Evolutionary conservation across 1,140 invertebrate genomes (phyloP), one percentile per base, ranked within the genome.

Genomic region (Polyergus mexicanus): DNA sequence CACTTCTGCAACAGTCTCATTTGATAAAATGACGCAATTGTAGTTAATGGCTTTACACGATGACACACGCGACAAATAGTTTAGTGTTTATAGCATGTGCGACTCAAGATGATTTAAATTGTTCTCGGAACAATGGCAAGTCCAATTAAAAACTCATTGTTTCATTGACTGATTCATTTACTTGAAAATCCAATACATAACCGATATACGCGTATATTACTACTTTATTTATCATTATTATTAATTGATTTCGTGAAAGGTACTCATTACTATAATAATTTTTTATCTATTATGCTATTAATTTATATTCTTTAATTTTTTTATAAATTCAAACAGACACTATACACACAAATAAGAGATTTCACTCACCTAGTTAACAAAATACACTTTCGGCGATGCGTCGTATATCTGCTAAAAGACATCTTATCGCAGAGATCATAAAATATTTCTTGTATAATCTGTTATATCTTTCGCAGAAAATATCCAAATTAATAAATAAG

Each of bases 401-500:
- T 81, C 28, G 88, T 71, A 56, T 91, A 87, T 86, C 88, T 90
- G 47, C 90, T 92, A 19, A 93, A 80, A 63, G 91, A 88, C 91
- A 93, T 92, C n/a, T 74, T 72, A n/a, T 44, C 4, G 3, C 25
- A 16, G 3, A 16, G 10, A 16, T 65, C 60, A 65, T 74, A 35
- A 69, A 58, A 68, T 85, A 54, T 54, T 11, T 25, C 28, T 22
- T 22, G 32, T 35, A 32, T 35, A 28, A 35, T 32, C n/a, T 19
- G 35, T 35, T 8, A 35, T 32, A 3, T 74, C 13, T 58, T 25
- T 54, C 35, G 38, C n/a, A 11, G 22, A 41, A 41, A 32, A 41
- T 60, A 5, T 38, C 32, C n/a, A 22, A 75, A 35, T 74, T 47
- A 47, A 13, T 47, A 47, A 13, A 13, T 7, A 41, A 41, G 10